Evolutionary conservation across 2,888 invertebrate genomes (phyloP), one percentile per base, ranked within the genome.

Genomic region (Hyppa rectilinea): DNA sequence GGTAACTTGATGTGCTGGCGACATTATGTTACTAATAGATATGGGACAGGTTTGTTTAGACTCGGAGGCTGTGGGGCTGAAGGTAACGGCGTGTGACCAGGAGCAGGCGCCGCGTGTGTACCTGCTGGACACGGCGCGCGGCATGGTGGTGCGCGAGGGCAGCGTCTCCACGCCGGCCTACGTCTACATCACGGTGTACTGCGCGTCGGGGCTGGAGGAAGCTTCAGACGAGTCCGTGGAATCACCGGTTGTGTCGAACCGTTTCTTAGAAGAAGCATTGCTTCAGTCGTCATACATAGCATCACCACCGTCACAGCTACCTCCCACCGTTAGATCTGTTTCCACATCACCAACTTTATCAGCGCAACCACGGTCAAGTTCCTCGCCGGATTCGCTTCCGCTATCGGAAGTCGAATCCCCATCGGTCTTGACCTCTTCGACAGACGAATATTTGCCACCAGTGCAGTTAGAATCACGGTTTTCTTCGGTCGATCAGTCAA

Each of bases 31-130:
- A 23, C 6, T 36, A 20, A 61, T n/a, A 26, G 10, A 50, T 31
- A 29, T 65, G 29, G 36, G 14, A 45, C 56, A 79, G 78, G 56
- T 64, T n/a, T 79, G 78, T 43, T 17, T 36, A 4, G 52, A 52
- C 4, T 26, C 56, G 23, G 52, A 45, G n/a, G 56, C 70, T n/a
- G 64, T 60, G 38, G 78, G 78, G 12, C 23, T 79, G 45, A 50
- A 43, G 40, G 78, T 66, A 59, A 58, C 53, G 10, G 78, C 78
- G 40, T 79, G 78, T 23, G 78, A 78, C 58, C 10, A 2, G n/a
- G 70, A 59, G 23, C 43, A 47, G 34, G 74, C 70, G 23, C 78
- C 78, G 23, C 31, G 34, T 31, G 64, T 79, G 45, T 23, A 2
- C 40, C 17, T 78, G 50, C n/a, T 63, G 47, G 59, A 60, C 31